Conservation (phyloP, 2,888 invertebrate genomes). For the Eristalis tenax region DNA sequence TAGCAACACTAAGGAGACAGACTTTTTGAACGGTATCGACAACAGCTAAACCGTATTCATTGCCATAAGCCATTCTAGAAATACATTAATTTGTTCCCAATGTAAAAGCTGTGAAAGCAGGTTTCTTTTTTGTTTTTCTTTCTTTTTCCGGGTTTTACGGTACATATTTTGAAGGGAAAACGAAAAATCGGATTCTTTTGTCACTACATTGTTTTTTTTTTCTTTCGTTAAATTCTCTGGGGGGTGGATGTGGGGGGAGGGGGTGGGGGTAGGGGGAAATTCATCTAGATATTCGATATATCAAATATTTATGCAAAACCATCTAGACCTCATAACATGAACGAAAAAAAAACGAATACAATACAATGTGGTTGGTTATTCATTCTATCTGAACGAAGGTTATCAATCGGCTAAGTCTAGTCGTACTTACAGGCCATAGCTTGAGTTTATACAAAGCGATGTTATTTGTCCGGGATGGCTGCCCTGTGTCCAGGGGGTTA, state of each 20-base stretch:
- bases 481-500: slow-evolving; percentile 91
- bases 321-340: slow-evolving; percentile 66
- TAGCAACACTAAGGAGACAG: slow-evolving; percentile 93
- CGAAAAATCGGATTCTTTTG: slow-evolving; percentile 8
- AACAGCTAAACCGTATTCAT: slow-evolving; percentile 96
- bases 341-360: not conserved
- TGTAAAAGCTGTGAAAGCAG: slow-evolving; percentile 69
- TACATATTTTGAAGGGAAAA: slow-evolving; percentile 5
- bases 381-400: not conserved
- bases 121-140: slow-evolving; percentile 41
- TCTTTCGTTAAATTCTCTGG: not conserved
- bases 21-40: slow-evolving; percentile 96
- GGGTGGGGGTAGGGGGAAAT: not conserved
- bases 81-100: slow-evolving; percentile 73
- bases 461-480: slow-evolving; percentile 93
- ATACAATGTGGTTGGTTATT: not conserved
- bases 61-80: slow-evolving; percentile 97
- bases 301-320: slow-evolving; percentile 66
- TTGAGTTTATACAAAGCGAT: slow-evolving; percentile 96
- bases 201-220: slow-evolving; percentile 17
- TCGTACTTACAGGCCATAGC: slow-evolving; percentile 94
- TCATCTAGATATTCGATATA: slow-evolving; percentile 60
- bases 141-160: slow-evolving; percentile 10
- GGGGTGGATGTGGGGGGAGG: not conserved
- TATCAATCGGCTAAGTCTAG: slow-evolving; percentile 1